Percentiles rank a stretch among this genome's conserved stretches.
Evolutionary conservation across 2,797 vertebrate species (phyloP).

Genomic region (Micropoecilia bifurca): DNA sequence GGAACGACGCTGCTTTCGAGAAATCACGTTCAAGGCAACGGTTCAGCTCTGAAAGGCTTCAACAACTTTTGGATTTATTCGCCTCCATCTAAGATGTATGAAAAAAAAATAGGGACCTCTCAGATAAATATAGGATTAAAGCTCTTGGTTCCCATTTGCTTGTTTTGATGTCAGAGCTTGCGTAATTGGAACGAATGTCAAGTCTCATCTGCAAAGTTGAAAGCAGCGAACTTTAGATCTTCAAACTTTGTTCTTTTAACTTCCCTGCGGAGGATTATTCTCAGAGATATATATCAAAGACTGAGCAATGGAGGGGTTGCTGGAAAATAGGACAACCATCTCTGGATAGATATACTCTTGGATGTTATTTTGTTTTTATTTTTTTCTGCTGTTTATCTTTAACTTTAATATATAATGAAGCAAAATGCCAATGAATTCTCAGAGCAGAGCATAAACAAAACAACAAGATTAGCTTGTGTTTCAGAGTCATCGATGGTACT

Average conservation of each 20-base stretch:
- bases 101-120: slow-evolving; percentile 8
- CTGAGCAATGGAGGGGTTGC: slow-evolving; percentile 13
- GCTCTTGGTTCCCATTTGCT: background rate
- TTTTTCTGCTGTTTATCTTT: background rate
- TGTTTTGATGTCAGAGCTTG: slow-evolving; percentile 10
- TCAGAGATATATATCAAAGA: slow-evolving; percentile 50
- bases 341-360: slow-evolving; percentile 19
- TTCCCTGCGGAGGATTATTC: slow-evolving; percentile 18
- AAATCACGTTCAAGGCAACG: slow-evolving; percentile 15
- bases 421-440: background rate
- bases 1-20: slow-evolving; percentile 23
- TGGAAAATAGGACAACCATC: slow-evolving; percentile 11
- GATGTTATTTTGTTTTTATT: background rate
- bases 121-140: slow-evolving; percentile 31
- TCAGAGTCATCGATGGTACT: background rate
- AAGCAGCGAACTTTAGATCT: slow-evolving; percentile 34
- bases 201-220: slow-evolving; percentile 18
- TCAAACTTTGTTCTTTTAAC: slow-evolving; percentile 32
- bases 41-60: slow-evolving; percentile 70
- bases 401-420: background rate
- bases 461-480: background rate
- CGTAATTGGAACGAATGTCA: slow-evolving; percentile 40
- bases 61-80: slow-evolving; percentile 63
- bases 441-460: background rate
- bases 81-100: slow-evolving; percentile 11